Base-by-base conservation (phyloP, 2,888 invertebrate species). In the Prenolepis imparis region DNA sequence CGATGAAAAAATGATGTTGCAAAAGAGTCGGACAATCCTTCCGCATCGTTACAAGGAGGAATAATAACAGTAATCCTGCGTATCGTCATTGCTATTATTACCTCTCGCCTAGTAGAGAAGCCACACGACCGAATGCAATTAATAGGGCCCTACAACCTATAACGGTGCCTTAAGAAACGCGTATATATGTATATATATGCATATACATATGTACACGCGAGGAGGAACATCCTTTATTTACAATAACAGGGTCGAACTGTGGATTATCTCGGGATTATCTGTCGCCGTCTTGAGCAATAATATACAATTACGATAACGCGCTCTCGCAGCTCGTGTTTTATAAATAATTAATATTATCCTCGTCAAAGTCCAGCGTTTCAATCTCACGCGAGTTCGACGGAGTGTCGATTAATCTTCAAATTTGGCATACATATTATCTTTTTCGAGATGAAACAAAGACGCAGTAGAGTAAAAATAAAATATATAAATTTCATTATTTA, bases 1-100 rank as follows among this genome's bases (percentile, higher is more conserved):
- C 92, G 92, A 93, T 93, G 93, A 92, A 93, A 93, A 93, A 93
- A 91, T 92, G 90, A 92, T 93, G 91, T 92, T 93, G 92, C 92
- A 92, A 93, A 93, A 91, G 48, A 48, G 59, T 93, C 90, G 92
- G 92, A 93, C 93, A 93, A 92, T 93, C 87, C 88, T 92, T 92
- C 87, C 91, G 91, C 88, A 78, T 91, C 87, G 88, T 93, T 93
- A 93, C 92, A 92, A 91, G 90, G 89, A 90, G 91, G 78, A 91
- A 89, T 92, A 90, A 92, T 92, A 90, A 92, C 92, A 91, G 91
- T 92, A 89, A 72, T 78, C 32, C 59, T 78, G 78, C 59, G 44
- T 78, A 90, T 91, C 86, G 88, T 86, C 88, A 90, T 92, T 90
- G 92, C 91, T 88, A 91, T 91, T 90, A 89, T 90, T 89, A 91